A percentile compares a stretch with the other conserved stretches of the same genome.
Evolutionary conservation across 92 coral and sea anemone genomes (phyloP).

Genomic region (Palythoa grandiflora): DNA sequence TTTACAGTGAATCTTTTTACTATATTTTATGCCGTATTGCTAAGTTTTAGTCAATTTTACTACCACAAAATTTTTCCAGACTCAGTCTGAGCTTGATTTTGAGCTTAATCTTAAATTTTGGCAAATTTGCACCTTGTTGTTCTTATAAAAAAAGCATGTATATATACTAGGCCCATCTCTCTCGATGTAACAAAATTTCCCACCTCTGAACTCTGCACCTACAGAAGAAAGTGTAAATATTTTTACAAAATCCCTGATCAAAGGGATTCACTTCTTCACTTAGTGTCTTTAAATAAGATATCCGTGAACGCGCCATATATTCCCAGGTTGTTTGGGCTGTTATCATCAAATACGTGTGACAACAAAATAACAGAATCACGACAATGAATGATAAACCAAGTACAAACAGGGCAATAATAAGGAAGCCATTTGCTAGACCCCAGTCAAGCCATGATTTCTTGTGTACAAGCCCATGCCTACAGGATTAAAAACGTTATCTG

Average conservation of each 20-base stretch:
- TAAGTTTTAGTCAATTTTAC: no score
- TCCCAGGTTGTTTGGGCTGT: slow-evolving; percentile 99
- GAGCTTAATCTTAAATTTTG: no score
- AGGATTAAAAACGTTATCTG: not conserved
- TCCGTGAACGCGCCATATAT: slow-evolving; percentile 97
- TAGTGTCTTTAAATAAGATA: slow-evolving; percentile 92
- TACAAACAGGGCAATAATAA: slow-evolving; percentile 79
- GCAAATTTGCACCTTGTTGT: no score
- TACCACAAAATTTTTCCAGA: no score
- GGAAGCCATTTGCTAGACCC: slow-evolving; percentile 85
- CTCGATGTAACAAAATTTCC: slow-evolving; percentile 85
- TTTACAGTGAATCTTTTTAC: no score
- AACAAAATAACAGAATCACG: slow-evolving; percentile 83
- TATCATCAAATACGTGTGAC: slow-evolving; percentile 92
- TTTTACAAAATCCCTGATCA: slow-evolving; percentile 92
- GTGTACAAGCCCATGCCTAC: slow-evolving; percentile 88
- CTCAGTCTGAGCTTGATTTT: no score
- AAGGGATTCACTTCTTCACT: slow-evolving; percentile 97
- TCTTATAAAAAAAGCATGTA: no score
- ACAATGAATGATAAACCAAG: slow-evolving; percentile 82
- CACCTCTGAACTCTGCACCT: slow-evolving; percentile 93
- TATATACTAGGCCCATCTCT: slow-evolving; percentile 79
- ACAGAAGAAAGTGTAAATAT: slow-evolving; percentile 88
- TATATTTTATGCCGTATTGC: no score
- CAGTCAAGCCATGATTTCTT: slow-evolving; percentile 93